Evolutionary conservation across 2,888 invertebrate genomes (phyloP), one percentile per base, ranked within the genome.

Genomic region (Epiblema foenella): DNA sequence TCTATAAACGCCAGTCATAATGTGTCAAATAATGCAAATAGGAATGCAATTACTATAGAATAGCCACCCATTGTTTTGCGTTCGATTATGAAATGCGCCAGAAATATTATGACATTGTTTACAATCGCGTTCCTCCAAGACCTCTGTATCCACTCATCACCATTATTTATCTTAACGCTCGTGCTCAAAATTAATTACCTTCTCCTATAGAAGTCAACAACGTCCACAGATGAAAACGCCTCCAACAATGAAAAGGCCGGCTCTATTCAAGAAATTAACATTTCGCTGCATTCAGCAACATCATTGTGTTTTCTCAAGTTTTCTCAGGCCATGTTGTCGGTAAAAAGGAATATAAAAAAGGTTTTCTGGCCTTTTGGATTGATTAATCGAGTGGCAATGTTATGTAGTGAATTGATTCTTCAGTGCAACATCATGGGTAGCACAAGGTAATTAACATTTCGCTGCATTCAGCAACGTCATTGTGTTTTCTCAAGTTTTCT

Each of bases 391-490:
- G 33, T 49, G 57, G 18, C 57, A 58, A n/a, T n/a, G n/a, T n/a
- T n/a, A 37, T 49, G 37, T 20, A 4, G 20, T 58, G 29, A 42
- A 56, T 24, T 12, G 8, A 20, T 59, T 59, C 42, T 42, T 42
- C 18, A 57, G 54, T 20, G 42, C 9, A 9, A 12, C 42, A 42
- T n/a, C n/a, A n/a, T n/a, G n/a, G n/a, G n/a, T n/a, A n/a, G n/a
- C n/a, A n/a, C n/a, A n/a, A n/a, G n/a, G n/a, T n/a, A 69, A 69
- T 69, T 64, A 64, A 64, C 58, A 69, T 64, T 69, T 49, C 58
- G 42, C 12, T 69, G 64, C 69, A 64, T 69, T 69, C 69, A 64
- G 51, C 29, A n/a, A n/a, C 58, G 58, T 69, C 42, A 69, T 69
- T 69, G 58, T 69, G 57, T 49, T 57, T 57, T 51, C 24, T 24